Base-by-base conservation (phyloP, 2,797 vertebrate genomes). In the Cephalopachus bancanus region DNA sequence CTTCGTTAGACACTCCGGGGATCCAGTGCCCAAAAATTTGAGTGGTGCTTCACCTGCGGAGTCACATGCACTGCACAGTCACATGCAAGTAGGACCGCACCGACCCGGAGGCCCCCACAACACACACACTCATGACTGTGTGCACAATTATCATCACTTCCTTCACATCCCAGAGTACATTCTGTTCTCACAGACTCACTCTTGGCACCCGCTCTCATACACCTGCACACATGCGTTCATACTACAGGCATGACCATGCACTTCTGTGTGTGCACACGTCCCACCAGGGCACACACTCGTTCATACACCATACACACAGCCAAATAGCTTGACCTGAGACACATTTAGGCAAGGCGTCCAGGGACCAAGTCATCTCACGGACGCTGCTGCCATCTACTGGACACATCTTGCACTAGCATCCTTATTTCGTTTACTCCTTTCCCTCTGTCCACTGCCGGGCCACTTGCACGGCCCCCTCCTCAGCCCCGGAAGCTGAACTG, bases 311-410 rank as follows among this genome's bases (percentile, higher is more conserved):
- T 4, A 8, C 19, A 10, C 20, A 28, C 15, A 10, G 12, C 33
- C 26, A 30, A 65, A 83, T 37, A 0, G 0, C 5, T 19, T 10
- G 16, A 22, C 24, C 74, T 37, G 60, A 37, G 83, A 69, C 80
- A 84, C 90, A n/a, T 59, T 17, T 8, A 22, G 26, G 30, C 1
- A 10, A 10, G 5, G 24, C 2, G 28, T 7, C 28, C 15, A 0
- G 20, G 49, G 53, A 30, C 11, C 22, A 16, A 28, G 85, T 93
- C 57, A 84, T 94, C 89, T 89, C 83, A 1, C 8, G 2, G 96
- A 24, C 55, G 44, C 89, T 94, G 57, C 94, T 96, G 93, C 97
- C 96, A 67, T 80, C 96, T 95, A 67, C 20, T 30, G 96, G 79
- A 33, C 33, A 33, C 0, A 3, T 0, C 5, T 69, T 37, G 67